A percentile compares a stretch with the other conserved stretches of the same genome.
Evolutionary conservation across 1,140 invertebrate genomes (phyloP).

Genomic region (Drosophila subpulchrella): DNA sequence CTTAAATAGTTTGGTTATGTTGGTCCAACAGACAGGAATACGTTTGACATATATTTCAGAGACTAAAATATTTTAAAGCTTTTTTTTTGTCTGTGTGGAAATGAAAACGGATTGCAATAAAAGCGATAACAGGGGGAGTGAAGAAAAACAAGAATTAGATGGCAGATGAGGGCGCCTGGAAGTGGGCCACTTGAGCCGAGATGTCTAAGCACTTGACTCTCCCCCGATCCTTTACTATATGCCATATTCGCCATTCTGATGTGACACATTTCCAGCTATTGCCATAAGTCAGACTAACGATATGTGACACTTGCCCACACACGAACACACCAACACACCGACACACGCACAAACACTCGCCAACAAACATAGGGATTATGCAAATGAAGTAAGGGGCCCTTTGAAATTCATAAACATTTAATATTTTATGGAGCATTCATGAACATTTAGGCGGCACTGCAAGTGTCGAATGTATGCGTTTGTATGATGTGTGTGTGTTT

Average conservation of each 20-base stretch:
- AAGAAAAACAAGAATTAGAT: constrained; percentile 22
- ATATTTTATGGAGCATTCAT: constrained; percentile 68
- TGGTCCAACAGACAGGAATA: no score
- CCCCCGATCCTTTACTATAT: not conserved
- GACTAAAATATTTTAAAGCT: not conserved
- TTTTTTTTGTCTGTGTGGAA: constrained; percentile 1
- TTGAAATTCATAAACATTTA: constrained; percentile 75
- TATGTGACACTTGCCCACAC: constrained; percentile 59
- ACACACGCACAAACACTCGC: constrained; percentile 30
- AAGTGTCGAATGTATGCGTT: constrained; percentile 25
- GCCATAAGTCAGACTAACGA: constrained; percentile 50
- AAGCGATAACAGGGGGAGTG: not conserved
- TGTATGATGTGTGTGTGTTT: constrained; percentile 10
- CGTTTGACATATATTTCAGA: no score
- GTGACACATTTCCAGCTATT: constrained; percentile 47
- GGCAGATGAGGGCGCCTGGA: constrained; percentile 1
- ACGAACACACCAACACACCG: not conserved
- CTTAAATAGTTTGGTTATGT: no score
- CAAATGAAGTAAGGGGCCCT: constrained; percentile 62
- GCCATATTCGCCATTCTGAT: constrained; percentile 8
- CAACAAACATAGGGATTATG: constrained; percentile 68
- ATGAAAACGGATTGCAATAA: not conserved
- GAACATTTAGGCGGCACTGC: constrained; percentile 56
- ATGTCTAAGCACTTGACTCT: constrained; percentile 6
- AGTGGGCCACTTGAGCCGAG: constrained; percentile 20